phyloP scores from a whole-genome alignment of 2,797 vertebrate genomes.

The Meriones psammophilus region DNA sequence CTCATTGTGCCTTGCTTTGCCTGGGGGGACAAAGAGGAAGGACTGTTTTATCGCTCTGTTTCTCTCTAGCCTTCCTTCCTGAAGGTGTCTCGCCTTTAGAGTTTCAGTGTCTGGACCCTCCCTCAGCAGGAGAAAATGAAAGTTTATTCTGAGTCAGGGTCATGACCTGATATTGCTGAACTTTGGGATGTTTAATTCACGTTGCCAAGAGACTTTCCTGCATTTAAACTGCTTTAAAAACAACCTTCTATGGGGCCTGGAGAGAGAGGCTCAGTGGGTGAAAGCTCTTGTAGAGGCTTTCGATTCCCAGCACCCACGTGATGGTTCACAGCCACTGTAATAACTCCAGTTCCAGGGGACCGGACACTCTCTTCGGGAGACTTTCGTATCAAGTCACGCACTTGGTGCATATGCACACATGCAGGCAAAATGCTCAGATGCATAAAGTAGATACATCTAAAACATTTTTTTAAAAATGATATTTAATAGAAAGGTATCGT shows the following conservation, averaged over 20 bases:
- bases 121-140: background rate
- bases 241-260: too few species aligned
- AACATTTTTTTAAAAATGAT: background rate
- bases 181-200: conserved; percentile 1
- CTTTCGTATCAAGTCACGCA: background rate
- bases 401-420: background rate
- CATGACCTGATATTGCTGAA: conserved; percentile 43
- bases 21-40: background rate
- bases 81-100: background rate
- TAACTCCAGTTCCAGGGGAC: background rate
- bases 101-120: conserved; percentile 15
- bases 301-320: background rate
- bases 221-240: conserved; percentile 30
- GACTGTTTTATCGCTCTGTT: background rate
- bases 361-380: background rate
- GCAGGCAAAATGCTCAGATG: background rate
- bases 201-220: background rate
- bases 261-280: background rate
- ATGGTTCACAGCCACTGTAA: background rate
- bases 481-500: background rate
- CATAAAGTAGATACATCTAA: background rate
- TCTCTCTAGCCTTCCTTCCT: conserved; percentile 39
- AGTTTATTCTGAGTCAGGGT: conserved; percentile 38
- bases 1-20: background rate
- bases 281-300: background rate